Percentiles rank a stretch among this genome's conserved stretches.
These are phyloP conservation scores for Peromyscus aztecus DNA, from an alignment of 2,797 vertebrate genomes.

Conservation along the genomic window DNA sequence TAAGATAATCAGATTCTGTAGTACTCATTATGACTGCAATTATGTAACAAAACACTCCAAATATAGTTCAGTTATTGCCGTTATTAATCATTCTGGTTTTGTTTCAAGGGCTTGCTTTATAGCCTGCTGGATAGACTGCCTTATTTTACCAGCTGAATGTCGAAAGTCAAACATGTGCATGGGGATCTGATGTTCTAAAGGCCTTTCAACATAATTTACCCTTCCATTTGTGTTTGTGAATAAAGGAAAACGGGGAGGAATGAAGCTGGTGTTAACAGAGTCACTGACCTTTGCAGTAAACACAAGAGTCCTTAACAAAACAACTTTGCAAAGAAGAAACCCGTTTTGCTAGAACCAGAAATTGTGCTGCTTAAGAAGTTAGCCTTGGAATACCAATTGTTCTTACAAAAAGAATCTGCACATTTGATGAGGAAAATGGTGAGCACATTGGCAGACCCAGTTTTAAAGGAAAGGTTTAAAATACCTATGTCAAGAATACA, in stretches of 20 bases:
- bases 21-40: constrained; percentile 76
- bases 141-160: constrained; percentile 78
- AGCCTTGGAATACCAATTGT: constrained; percentile 77
- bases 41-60: constrained; percentile 82
- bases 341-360: constrained; percentile 73
- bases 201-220: constrained; percentile 79
- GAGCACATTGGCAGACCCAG: constrained; percentile 8
- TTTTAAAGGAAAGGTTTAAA: constrained; percentile 71
- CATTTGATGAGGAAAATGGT: constrained; percentile 67
- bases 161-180: constrained; percentile 76
- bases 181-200: constrained; percentile 75
- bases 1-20: constrained; percentile 78
- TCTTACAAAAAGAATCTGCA: constrained; percentile 58
- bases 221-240: constrained; percentile 81
- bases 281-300: constrained; percentile 84
- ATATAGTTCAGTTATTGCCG: constrained; percentile 78
- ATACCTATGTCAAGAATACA: constrained; percentile 33
- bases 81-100: constrained; percentile 86
- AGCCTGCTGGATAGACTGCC: constrained; percentile 75
- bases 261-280: constrained; percentile 73
- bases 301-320: constrained; percentile 82
- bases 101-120: constrained; percentile 81
- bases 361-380: constrained; percentile 72
- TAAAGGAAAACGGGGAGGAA: constrained; percentile 41
- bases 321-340: constrained; percentile 80